phyloP scores from a whole-genome alignment of 2,797 vertebrate species.

The Phrynocephalus guinanensis region DNA sequence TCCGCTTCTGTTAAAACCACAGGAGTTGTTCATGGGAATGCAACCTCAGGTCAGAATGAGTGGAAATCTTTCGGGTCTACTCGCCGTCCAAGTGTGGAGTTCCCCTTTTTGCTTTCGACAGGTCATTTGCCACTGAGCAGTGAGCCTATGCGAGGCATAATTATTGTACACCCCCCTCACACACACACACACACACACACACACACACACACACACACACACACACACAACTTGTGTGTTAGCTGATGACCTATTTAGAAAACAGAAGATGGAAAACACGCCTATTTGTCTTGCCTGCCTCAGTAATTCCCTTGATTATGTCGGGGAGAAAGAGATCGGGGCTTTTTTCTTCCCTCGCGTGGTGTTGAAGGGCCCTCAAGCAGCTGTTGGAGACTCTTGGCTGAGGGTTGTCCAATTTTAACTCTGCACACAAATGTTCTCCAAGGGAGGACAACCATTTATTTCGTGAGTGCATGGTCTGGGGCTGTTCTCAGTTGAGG shows the following conservation, averaged over 20 bases:
- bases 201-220: not conserved
- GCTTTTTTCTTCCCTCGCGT: not conserved
- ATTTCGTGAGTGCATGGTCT: too few relatives aligned
- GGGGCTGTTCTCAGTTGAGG: too few relatives aligned
- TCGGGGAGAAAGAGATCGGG: too few relatives aligned
- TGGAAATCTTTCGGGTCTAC: not conserved
- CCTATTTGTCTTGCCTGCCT: not conserved
- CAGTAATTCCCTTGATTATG: not conserved
- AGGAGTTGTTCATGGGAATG: not conserved
- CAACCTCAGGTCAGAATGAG: not conserved
- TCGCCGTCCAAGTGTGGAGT: not conserved
- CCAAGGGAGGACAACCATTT: not conserved
- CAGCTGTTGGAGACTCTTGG: too few relatives aligned
- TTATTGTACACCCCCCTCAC: not conserved
- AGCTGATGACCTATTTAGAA: slow-evolving; percentile 1
- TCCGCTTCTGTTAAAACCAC: not conserved
- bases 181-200: not conserved
- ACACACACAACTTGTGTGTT: not conserved
- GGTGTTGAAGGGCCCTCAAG: not conserved
- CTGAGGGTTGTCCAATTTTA: not conserved
- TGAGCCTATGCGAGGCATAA: not conserved
- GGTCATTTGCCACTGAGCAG: not conserved
- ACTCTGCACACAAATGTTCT: too few relatives aligned
- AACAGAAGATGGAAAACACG: slow-evolving; percentile 1
- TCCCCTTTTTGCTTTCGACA: not conserved